phyloP scores from a whole-genome alignment of 2,888 invertebrate genomes.

The Tortrix viridana region DNA sequence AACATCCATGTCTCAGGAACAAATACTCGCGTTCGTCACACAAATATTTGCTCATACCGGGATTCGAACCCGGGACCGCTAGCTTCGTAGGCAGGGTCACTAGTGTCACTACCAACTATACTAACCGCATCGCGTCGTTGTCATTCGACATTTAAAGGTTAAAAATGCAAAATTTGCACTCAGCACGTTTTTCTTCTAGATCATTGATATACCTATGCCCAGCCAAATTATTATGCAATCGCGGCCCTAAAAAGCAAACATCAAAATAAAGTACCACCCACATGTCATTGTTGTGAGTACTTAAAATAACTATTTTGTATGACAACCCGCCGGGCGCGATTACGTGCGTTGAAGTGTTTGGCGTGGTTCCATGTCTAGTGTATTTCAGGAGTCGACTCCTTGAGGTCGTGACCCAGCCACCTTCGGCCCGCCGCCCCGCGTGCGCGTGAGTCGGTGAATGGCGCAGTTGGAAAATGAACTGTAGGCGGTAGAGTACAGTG shows the following conservation, averaged over 20 bases:
- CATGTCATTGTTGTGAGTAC: conserved; percentile 11
- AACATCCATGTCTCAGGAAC: too few species aligned
- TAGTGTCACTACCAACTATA: too few species aligned
- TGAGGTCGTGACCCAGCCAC: conserved; percentile 70
- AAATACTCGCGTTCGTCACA: too few species aligned
- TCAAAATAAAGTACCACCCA: not conserved
- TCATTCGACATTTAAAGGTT: too few species aligned
- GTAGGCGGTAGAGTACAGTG: not conserved
- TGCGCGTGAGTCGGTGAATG: conserved; percentile 28
- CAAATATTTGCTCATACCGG: too few species aligned
- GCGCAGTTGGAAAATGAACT: not conserved
- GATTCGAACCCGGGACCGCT: too few species aligned
- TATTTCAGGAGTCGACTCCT: conserved; percentile 60
- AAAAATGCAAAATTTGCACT: too few species aligned
- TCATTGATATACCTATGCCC: too few species aligned
- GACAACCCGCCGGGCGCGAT: conserved; percentile 24
- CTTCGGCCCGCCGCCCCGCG: conserved; percentile 46
- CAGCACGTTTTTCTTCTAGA: too few species aligned
- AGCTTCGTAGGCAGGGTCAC: too few species aligned
- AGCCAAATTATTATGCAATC: not conserved
- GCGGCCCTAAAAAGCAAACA: not conserved
- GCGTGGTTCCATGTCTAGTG: conserved; percentile 60
- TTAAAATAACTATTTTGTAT: conserved; percentile 33
- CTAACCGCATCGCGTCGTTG: too few species aligned
- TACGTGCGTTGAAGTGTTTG: conserved; percentile 47